These are phyloP conservation scores for Branchellion lobata DNA, from an alignment of 2,888 invertebrate genomes.

Conservation along the genomic window DNA sequence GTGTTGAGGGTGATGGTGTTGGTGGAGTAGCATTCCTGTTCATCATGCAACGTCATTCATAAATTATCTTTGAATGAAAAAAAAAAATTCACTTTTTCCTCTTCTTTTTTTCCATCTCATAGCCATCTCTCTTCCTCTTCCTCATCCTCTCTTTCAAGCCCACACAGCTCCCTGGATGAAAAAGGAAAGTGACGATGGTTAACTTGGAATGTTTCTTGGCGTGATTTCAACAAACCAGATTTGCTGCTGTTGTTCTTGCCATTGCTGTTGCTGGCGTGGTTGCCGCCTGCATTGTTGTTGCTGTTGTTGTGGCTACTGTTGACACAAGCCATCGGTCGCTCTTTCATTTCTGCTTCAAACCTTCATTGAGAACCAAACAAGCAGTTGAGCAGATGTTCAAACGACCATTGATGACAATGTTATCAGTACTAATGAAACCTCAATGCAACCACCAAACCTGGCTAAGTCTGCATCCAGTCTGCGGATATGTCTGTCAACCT, in stretches of 20 bases:
- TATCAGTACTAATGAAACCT: too few species aligned
- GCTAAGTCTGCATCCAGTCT: conserved; percentile 92
- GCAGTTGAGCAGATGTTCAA: too few species aligned
- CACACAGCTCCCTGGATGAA: neutral
- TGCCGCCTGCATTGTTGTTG: neutral
- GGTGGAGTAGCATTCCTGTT: neutral
- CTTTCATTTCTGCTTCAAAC: conserved; percentile 94
- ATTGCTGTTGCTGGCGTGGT: neutral
- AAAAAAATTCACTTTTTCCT: conserved; percentile 53
- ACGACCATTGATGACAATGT: too few species aligned
- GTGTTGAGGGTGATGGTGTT: neutral
- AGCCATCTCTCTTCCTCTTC: conserved; percentile 60
- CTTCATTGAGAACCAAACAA: too few species aligned
- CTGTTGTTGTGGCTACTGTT: neutral
- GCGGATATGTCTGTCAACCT: conserved; percentile 93
- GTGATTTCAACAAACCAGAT: conserved; percentile 20
- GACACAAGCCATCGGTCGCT: conserved; percentile 71
- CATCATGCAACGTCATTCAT: neutral
- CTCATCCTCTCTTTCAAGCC: conserved; percentile 53
- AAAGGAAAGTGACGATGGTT: too few species aligned
- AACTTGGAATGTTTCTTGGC: too few species aligned
- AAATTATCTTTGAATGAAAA: neutral
- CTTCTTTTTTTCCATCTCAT: conserved; percentile 60
- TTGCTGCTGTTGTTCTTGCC: neutral
- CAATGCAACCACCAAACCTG: too few species aligned